Conservation (phyloP, 2,113 vertebrate species). For the Chlamydotis undulata region DNA sequence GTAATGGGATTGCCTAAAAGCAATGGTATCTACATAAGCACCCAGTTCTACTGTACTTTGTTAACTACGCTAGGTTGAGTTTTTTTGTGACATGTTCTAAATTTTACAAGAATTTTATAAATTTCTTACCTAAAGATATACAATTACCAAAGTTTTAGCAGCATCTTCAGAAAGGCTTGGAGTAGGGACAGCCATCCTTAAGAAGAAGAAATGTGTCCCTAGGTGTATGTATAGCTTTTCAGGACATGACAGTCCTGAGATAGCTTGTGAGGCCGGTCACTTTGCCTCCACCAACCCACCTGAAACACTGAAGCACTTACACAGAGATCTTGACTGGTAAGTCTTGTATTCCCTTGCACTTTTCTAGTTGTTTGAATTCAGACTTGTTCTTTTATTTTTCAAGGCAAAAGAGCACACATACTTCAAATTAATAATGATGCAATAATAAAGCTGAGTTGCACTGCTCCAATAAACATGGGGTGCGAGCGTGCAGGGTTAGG, state of each 20-base stretch:
- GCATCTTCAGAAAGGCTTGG: background rate
- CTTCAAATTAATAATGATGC: slow-evolving; percentile 9
- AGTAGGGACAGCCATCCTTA: background rate
- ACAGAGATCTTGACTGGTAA: background rate
- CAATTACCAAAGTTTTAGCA: background rate
- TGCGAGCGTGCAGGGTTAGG: background rate
- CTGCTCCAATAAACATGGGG: background rate
- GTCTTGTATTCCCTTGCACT: background rate
- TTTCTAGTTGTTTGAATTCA: background rate
- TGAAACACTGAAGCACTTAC: background rate
- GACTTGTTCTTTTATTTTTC: background rate
- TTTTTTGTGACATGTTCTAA: background rate
- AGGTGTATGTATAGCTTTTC: background rate
- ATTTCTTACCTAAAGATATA: background rate
- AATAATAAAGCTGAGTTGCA: background rate
- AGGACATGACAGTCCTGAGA: background rate
- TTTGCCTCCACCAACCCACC: background rate
- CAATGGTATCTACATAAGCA: background rate
- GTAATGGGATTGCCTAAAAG: background rate
- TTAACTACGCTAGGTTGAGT: background rate
- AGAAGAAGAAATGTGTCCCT: background rate
- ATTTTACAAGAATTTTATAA: background rate
- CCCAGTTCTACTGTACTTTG: background rate
- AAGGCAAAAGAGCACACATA: background rate
- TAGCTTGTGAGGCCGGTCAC: background rate